Percentiles rank a stretch among this genome's conserved stretches.
Evolutionary conservation across 2,797 vertebrate genomes (phyloP).

Genomic region (Clarias pachynema): DNA sequence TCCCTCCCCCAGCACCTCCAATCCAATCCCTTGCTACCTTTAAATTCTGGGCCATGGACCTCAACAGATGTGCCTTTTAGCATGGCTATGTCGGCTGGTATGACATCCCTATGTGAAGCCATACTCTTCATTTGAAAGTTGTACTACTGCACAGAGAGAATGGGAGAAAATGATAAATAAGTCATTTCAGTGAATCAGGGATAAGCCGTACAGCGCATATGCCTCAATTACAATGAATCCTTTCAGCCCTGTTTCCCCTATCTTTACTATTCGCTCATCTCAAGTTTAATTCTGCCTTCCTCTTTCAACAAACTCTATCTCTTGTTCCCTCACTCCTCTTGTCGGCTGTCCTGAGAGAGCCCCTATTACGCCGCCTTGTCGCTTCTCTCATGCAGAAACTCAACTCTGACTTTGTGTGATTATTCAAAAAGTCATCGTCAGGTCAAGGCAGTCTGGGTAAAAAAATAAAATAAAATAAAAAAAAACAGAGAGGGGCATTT

Average conservation of each 20-base stretch:
- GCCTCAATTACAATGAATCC: conserved; percentile 1
- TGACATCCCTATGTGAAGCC: conserved; percentile 37
- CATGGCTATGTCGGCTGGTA: conserved; percentile 21
- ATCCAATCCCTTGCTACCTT: conserved; percentile 57
- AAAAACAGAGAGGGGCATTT: conserved; percentile 9
- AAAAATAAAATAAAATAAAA: not conserved
- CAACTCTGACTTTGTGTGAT: conserved; percentile 46
- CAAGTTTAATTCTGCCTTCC: not conserved
- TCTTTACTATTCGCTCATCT: conserved; percentile 2
- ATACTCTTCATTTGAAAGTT: conserved; percentile 35
- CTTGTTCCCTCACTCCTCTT: not conserved
- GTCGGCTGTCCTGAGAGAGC: conserved; percentile 19
- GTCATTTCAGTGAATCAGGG: not conserved
- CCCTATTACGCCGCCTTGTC: conserved; percentile 28
- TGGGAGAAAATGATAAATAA: not conserved
- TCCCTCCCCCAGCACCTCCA: conserved; percentile 47
- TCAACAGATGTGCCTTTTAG: conserved; percentile 49
- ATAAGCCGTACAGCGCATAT: not conserved
- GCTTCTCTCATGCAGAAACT: conserved; percentile 36
- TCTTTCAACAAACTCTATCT: conserved; percentile 4
- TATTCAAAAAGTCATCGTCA: conserved; percentile 43
- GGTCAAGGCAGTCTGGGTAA: conserved; percentile 42
- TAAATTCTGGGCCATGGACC: conserved; percentile 54
- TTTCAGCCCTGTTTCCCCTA: not conserved
- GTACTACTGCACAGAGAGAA: not conserved